A percentile compares a stretch with the other conserved stretches of the same genome.
phyloP scores from a whole-genome alignment of 2,113 vertebrate genomes.

The Serranochromis macrocephalus region DNA sequence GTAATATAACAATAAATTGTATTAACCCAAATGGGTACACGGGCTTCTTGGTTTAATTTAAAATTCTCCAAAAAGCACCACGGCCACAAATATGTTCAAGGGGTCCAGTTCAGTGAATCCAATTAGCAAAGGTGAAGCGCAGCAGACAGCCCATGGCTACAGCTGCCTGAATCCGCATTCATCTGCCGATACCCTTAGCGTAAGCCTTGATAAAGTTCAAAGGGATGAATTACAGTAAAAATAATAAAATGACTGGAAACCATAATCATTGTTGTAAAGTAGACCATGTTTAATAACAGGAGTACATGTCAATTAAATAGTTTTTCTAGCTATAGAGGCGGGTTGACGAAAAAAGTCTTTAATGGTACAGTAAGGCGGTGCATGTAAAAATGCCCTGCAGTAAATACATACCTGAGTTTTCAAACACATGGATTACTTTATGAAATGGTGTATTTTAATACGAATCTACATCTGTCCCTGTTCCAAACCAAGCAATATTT shows the following conservation, averaged over 20 bases:
- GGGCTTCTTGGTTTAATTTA: background rate
- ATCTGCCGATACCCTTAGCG: accelerated
- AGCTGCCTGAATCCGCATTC: background rate
- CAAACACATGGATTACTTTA: background rate
- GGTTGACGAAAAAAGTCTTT: background rate
- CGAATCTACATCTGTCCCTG: background rate
- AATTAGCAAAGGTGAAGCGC: background rate
- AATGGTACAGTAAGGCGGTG: background rate
- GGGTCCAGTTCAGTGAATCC: background rate
- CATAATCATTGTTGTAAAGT: background rate
- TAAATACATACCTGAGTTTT: background rate
- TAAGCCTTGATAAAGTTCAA: background rate
- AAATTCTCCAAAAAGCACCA: background rate
- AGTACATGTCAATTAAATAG: background rate
- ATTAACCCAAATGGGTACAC: background rate
- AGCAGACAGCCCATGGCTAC: background rate
- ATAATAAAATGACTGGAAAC: background rate
- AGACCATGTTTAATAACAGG: background rate
- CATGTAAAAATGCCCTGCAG: background rate
- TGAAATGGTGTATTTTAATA: background rate
- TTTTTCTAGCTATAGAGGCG: background rate
- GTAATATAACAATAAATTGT: background rate
- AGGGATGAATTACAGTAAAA: background rate
- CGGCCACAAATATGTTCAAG: background rate
- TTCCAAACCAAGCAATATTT: background rate